Conservation (phyloP, 2,797 vertebrate genomes). For the Denticeps clupeoides region DNA sequence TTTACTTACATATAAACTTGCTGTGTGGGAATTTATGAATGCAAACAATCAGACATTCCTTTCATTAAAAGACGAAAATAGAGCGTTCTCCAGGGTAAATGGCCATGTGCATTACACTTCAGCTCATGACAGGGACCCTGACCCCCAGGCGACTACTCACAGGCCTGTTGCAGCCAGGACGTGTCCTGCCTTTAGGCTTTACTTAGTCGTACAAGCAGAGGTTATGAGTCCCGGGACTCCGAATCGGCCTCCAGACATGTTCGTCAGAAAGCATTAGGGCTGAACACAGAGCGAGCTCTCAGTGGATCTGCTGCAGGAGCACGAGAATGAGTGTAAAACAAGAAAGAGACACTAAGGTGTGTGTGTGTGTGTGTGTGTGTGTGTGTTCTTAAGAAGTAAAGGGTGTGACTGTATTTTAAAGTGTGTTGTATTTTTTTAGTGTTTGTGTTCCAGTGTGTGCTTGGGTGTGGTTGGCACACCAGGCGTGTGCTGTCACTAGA, state of each 20-base stretch:
- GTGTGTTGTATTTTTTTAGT: slow-evolving; percentile 4
- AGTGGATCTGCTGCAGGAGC: slow-evolving; percentile 10
- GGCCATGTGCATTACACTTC: too few relatives aligned
- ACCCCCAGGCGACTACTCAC: too few relatives aligned
- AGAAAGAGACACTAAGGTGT: background rate
- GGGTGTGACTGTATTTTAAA: too few relatives aligned
- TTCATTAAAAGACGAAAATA: too few relatives aligned
- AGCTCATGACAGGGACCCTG: too few relatives aligned
- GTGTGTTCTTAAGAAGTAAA: slow-evolving; percentile 4
- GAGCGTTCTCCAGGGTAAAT: too few relatives aligned
- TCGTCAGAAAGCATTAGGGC: slow-evolving; percentile 49
- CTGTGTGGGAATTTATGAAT: too few relatives aligned
- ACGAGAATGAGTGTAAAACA: slow-evolving; percentile 2
- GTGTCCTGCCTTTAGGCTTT: slow-evolving; percentile 28
- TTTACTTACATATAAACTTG: too few relatives aligned
- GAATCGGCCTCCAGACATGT: slow-evolving; percentile 26
- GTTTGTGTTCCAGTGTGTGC: slow-evolving; percentile 1
- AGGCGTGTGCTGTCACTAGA: slow-evolving; percentile 1
- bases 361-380: slow-evolving; percentile 4
- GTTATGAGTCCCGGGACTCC: slow-evolving; percentile 32
- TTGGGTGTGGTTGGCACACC: slow-evolving; percentile 20
- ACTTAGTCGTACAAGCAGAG: slow-evolving; percentile 29
- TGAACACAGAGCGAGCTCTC: slow-evolving; percentile 2
- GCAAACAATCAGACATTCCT: too few relatives aligned
- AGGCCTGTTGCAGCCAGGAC: too few relatives aligned